Conservation (phyloP, 2,888 invertebrate genomes). For the Tetragnatha montana region DNA sequence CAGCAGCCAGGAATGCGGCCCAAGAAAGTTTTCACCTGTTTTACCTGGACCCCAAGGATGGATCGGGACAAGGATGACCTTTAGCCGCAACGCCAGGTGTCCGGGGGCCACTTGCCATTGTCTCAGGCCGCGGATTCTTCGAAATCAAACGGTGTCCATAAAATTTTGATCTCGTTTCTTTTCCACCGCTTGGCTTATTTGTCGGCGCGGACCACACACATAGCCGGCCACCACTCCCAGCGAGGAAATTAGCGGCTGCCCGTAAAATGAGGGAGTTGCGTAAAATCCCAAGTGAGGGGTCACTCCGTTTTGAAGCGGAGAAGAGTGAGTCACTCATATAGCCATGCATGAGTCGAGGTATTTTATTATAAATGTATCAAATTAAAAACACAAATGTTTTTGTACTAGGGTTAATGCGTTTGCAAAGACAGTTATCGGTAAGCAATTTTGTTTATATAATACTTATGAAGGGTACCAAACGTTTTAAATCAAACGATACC, state of each 20-base stretch:
- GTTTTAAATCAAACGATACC: too few species aligned
- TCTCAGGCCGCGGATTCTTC: conserved; percentile 35
- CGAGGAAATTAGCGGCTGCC: not conserved
- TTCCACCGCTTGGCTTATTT: not conserved
- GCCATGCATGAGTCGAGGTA: too few species aligned
- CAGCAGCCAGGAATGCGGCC: conserved; percentile 55
- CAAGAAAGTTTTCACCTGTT: conserved; percentile 66
- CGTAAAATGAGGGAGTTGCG: not conserved
- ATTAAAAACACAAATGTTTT: too few species aligned
- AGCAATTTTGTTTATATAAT: too few species aligned
- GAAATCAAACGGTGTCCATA: conserved; percentile 39
- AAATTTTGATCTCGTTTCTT: conserved; percentile 14
- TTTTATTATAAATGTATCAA: too few species aligned
- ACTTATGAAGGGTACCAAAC: too few species aligned
- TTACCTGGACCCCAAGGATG: conserved; percentile 46
- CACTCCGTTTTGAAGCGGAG: too few species aligned
- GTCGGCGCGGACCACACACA: conserved; percentile 55
- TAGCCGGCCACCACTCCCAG: conserved; percentile 28
- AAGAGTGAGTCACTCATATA: too few species aligned
- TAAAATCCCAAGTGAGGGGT: not conserved
- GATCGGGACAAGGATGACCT: conserved; percentile 48
- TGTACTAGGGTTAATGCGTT: too few species aligned
- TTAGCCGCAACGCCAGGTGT: conserved; percentile 63
- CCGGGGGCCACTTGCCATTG: conserved; percentile 42
- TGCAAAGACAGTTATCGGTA: too few species aligned